Conservation (phyloP, 1,140 invertebrate genomes). For the Rhopalosiphum maidis region DNA sequence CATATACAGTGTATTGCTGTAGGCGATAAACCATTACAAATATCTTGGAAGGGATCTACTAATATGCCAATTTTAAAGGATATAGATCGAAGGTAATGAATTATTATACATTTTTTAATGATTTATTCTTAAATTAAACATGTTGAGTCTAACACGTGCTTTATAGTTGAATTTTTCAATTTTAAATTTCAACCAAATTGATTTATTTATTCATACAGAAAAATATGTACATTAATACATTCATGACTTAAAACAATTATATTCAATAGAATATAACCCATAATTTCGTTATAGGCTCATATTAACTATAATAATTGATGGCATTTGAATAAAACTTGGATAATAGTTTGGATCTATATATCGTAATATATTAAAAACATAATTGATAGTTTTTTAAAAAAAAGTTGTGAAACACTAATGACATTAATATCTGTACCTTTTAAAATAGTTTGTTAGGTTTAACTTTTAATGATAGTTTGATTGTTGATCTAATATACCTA, state of each 20-base stretch:
- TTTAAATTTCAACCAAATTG: neutral
- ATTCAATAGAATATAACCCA: neutral
- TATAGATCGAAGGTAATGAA: conserved; percentile 69
- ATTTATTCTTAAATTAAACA: neutral
- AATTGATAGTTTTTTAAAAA: neutral
- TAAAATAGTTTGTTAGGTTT: neutral
- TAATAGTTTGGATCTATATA: no score
- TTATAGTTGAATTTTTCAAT: neutral
- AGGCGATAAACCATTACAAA: conserved; percentile 87
- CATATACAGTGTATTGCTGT: conserved; percentile 85
- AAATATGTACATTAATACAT: neutral
- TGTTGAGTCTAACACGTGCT: no score
- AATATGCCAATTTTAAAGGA: conserved; percentile 70
- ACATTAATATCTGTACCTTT: neutral
- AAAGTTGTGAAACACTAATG: no score
- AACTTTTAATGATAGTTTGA: neutral
- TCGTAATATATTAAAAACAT: no score
- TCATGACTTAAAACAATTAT: neutral
- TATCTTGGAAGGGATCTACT: conserved; percentile 73
- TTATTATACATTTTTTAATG: neutral
- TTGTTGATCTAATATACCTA: neutral
- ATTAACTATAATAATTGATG: neutral
- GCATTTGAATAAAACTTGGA: neutral
- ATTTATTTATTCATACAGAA: neutral
- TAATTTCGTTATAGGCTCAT: neutral